These are phyloP conservation scores for Cichladusa arquata DNA, from an alignment of 2,113 vertebrate genomes.

Conservation along the genomic window DNA sequence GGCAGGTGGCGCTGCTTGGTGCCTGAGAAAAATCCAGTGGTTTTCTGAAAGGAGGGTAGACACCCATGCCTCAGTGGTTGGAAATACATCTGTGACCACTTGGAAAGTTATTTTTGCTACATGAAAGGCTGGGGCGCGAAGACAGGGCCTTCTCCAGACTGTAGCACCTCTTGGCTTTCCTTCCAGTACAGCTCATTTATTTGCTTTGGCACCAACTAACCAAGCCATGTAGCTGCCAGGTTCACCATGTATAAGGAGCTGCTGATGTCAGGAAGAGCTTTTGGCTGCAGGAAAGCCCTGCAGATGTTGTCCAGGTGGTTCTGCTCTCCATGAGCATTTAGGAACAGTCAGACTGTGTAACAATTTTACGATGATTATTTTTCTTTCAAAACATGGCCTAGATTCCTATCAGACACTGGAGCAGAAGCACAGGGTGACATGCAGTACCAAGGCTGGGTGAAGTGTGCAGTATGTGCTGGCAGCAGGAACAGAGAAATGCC, in stretches of 20 bases:
- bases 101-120: conserved; percentile 25
- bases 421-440: not conserved
- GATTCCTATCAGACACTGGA: not conserved
- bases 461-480: not conserved
- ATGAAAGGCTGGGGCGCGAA: not conserved
- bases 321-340: not conserved
- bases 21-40: not conserved
- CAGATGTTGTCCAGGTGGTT: conserved; percentile 52
- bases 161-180: conserved; percentile 30
- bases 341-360: not conserved
- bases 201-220: conserved; percentile 16
- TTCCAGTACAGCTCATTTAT: conserved; percentile 36
- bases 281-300: conserved; percentile 9
- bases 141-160: conserved; percentile 23
- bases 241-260: conserved; percentile 27
- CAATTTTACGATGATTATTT: not conserved
- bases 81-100: conserved; percentile 7
- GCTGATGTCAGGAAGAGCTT: conserved; percentile 37
- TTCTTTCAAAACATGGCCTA: not conserved
- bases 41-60: not conserved
- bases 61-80: not conserved
- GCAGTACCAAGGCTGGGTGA: rapidly evolving
- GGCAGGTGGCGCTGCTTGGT: not conserved
- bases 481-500: not conserved
- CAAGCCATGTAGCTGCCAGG: not conserved